Evolutionary conservation across 92 coral and sea anemone genomes (phyloP).

Genomic region (Porites evermanni): DNA sequence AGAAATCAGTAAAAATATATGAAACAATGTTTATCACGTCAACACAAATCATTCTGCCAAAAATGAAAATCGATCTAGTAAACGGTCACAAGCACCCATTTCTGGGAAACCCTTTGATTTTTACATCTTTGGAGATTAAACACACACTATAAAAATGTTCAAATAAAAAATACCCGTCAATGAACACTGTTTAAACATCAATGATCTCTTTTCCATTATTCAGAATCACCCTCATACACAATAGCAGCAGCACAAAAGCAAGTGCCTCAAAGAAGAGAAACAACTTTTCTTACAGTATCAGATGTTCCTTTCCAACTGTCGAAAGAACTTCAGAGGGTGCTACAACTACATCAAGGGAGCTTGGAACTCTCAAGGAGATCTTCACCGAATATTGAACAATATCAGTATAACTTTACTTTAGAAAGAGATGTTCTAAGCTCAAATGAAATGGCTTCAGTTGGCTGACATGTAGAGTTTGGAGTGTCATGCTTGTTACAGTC

Average conservation of each 20-base stretch:
- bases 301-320: slow-evolving; percentile 86
- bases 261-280: slow-evolving; percentile 9
- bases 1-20: no score
- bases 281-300: slow-evolving; percentile 72
- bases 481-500: no score
- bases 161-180: no score
- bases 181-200: not conserved
- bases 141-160: no score
- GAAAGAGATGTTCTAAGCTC: slow-evolving; percentile 71
- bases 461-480: not conserved
- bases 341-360: slow-evolving; percentile 14
- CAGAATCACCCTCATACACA: slow-evolving; percentile 2
- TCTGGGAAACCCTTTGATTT: no score
- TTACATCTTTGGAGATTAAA: no score
- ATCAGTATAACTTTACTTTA: slow-evolving; percentile 73
- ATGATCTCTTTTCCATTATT: not conserved
- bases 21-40: no score
- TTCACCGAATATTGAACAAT: slow-evolving; percentile 57
- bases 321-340: slow-evolving; percentile 51
- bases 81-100: no score
- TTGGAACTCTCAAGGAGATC: slow-evolving; percentile 21
- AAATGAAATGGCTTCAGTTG: not conserved
- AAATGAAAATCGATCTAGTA: no score
- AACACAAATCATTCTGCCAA: no score
- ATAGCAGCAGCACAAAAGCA: not conserved